A percentile compares a stretch with the other conserved stretches of the same genome.
phyloP scores from a whole-genome alignment of 2,113 vertebrate species.

The Onychostruthus taczanowskii region DNA sequence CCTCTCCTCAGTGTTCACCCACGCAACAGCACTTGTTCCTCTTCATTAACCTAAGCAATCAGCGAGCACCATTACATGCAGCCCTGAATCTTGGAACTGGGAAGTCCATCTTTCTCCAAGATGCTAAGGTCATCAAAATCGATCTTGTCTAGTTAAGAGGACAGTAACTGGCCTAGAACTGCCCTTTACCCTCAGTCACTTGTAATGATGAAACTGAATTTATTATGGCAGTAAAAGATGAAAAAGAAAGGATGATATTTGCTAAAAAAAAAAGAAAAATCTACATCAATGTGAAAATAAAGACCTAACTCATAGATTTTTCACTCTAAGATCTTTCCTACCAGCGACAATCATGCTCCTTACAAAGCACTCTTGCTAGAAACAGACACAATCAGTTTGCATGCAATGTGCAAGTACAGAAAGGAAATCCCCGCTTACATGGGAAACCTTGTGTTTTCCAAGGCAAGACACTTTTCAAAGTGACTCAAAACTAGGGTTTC shows the following conservation, averaged over 20 bases:
- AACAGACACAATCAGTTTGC: background rate
- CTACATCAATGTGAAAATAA: background rate
- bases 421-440: background rate
- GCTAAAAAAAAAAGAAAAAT: background rate
- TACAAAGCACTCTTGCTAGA: background rate
- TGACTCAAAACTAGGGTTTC: background rate
- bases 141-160: background rate
- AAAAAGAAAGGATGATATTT: background rate
- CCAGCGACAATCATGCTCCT: background rate
- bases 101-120: background rate
- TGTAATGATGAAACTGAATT: background rate
- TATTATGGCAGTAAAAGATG: background rate
- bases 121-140: background rate
- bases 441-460: background rate
- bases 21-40: background rate
- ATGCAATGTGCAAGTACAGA: background rate
- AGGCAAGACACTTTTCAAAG: background rate
- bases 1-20: background rate
- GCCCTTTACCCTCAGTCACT: background rate
- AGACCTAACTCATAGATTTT: background rate
- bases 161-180: background rate
- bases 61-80: background rate
- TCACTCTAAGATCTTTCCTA: background rate
- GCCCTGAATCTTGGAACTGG: background rate
- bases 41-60: constrained; percentile 4